Conservation (phyloP, 2,797 vertebrate species). For the Scolopax bukidnonensis region DNA sequence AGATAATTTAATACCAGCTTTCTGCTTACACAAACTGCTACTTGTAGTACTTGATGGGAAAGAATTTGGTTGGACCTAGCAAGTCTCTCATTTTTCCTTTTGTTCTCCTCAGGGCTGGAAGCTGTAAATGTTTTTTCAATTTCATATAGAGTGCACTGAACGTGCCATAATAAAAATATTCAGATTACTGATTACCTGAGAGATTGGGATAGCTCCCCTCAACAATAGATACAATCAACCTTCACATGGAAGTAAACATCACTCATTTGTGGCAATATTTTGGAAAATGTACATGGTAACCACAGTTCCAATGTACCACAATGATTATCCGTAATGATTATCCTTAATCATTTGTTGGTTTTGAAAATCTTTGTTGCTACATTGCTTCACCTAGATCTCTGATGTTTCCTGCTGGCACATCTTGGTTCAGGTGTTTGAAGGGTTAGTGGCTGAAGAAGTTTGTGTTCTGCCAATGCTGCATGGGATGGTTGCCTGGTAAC, state of each 20-base stretch:
- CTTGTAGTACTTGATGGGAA: neutral
- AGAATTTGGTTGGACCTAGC: neutral
- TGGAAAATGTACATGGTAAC: neutral
- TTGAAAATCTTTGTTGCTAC: neutral
- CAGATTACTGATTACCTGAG: neutral
- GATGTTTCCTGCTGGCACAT: neutral
- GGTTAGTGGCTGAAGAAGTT: slow-evolving; percentile 51
- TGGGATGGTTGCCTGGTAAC: slow-evolving; percentile 67
- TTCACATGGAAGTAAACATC: neutral
- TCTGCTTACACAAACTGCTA: neutral
- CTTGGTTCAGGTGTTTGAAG: slow-evolving; percentile 42
- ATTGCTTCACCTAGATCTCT: neutral
- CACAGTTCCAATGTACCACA: neutral
- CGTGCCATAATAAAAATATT: neutral
- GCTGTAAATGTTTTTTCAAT: neutral
- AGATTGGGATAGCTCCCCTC: neutral
- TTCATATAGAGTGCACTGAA: neutral
- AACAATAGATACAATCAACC: neutral
- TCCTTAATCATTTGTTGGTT: neutral
- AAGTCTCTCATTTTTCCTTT: neutral
- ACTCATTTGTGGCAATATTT: neutral
- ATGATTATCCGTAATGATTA: neutral
- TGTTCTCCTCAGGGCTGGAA: neutral
- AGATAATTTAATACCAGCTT: neutral
- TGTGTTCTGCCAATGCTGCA: slow-evolving; percentile 28